Evolutionary conservation across 2,888 invertebrate species (phyloP), one percentile per base, ranked within the genome.

Genomic region (Acrobasis repandana): DNA sequence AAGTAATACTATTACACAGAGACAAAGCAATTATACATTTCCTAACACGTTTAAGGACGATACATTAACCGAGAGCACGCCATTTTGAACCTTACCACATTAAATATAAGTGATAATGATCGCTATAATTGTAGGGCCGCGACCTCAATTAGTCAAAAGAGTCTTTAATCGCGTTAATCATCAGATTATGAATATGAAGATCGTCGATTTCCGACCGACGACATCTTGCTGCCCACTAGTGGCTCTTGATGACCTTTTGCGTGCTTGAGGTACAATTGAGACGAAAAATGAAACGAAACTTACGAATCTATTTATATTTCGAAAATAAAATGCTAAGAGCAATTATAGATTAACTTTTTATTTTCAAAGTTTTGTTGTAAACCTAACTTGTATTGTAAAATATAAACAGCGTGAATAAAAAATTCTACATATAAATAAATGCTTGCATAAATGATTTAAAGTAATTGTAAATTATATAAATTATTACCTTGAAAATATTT

Each of bases 121-220:
- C 72, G 16, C 28, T 52, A 68, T 80, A 80, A 80, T 78, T 79
- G 69, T 73, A 76, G 80, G 82, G 82, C 82, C 82, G 72, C 82
- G 86, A 88, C 86, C 86, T 83, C 82, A 85, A 85, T 89, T 83
- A 86, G 70, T 69, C 65, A 64, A 64, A 64, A 72, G 70, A 74
- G 75, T 70, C 69, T 72, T 77, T 87, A 86, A 86, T 83, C 83
- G 79, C 76, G 76, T 76, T 85, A 85, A 86, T 89, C 79, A 80
- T 82, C 70, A 79, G 82, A 84, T 83, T 83, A 85, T 76, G 75
- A 77, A 81, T 77, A 74, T 71, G 76, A 81, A 77, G 82, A 88
- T 82, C 70, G 82, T 72, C 77, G 76, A 82, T 85, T 82, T 86
- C 86, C 83, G 79, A 82, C 74, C 73, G 58, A 65, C 66, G 67